Evolutionary conservation across 2,113 vertebrate species (phyloP).

Genomic region (Spea multiplicata): DNA sequence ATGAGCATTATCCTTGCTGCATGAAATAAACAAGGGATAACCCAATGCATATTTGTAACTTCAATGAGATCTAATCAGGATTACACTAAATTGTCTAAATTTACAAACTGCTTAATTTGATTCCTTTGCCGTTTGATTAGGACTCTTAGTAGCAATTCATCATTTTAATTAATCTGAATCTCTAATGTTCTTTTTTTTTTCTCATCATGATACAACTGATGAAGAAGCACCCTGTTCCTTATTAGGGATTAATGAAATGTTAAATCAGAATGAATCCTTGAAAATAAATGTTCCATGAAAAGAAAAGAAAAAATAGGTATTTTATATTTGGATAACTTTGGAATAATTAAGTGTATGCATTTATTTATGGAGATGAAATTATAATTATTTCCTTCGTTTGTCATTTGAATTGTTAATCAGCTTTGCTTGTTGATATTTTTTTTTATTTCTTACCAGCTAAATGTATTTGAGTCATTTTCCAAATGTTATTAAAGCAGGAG

Average conservation of each 20-base stretch:
- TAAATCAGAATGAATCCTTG: conserved; percentile 33
- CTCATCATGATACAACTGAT: conserved; percentile 28
- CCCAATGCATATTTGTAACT: conserved; percentile 7
- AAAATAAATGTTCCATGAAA: conserved; percentile 21
- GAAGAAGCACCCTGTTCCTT: conserved; percentile 31
- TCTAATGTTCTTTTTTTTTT: conserved; percentile 34
- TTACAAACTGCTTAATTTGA: conserved; percentile 43
- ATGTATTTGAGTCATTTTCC: no score
- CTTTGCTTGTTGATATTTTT: not conserved
- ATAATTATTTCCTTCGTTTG: conserved; percentile 40
- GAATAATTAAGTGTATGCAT: conserved; percentile 20
- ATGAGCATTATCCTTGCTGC: conserved; percentile 28
- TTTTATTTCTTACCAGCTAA: not conserved
- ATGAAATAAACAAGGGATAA: conserved; percentile 27
- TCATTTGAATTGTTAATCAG: conserved; percentile 30
- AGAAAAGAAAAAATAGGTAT: not conserved
- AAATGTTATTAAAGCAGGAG: no score
- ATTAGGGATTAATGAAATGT: conserved; percentile 45
- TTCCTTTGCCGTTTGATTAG: conserved; percentile 43
- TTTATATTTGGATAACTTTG: conserved; percentile 20
- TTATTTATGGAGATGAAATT: not conserved
- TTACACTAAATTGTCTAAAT: conserved; percentile 36
- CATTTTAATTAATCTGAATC: conserved; percentile 45
- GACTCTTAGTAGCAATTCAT: conserved; percentile 41
- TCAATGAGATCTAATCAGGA: conserved; percentile 46